These are phyloP conservation scores for Cepphus grylle DNA, from an alignment of 2,113 vertebrate species.

Conservation along the genomic window DNA sequence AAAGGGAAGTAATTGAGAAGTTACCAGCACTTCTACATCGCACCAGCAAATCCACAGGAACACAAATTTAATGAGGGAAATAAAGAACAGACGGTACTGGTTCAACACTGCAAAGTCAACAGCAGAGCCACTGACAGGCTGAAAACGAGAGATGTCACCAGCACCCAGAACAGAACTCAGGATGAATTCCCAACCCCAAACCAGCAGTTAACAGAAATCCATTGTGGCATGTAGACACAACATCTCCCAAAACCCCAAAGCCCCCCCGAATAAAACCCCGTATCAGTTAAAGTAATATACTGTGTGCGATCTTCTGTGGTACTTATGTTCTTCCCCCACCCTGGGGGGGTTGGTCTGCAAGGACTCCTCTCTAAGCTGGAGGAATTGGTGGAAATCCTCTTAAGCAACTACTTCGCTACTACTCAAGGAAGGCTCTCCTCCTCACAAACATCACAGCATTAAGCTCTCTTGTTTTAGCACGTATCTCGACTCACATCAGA, in stretches of 20 bases:
- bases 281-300: neutral
- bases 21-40: neutral
- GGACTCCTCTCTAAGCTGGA: neutral
- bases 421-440: neutral
- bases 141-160: neutral
- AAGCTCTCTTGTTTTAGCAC: neutral
- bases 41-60: neutral
- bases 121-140: neutral
- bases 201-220: neutral
- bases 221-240: rapidly evolving
- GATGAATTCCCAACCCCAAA: neutral
- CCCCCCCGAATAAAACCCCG: neutral
- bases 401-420: neutral
- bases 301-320: rapidly evolving
- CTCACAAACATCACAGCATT: neutral
- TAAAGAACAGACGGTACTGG: neutral
- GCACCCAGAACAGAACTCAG: neutral
- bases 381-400: neutral
- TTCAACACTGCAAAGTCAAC: neutral
- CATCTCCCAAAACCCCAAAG: neutral
- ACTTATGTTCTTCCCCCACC: rapidly evolving
- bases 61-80: neutral
- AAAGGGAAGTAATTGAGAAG: neutral
- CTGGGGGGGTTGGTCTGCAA: neutral
- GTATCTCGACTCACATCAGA: rapidly evolving